These are phyloP conservation scores for Volucella bombylans DNA, from an alignment of 2,888 invertebrate genomes.

Conservation along the genomic window DNA sequence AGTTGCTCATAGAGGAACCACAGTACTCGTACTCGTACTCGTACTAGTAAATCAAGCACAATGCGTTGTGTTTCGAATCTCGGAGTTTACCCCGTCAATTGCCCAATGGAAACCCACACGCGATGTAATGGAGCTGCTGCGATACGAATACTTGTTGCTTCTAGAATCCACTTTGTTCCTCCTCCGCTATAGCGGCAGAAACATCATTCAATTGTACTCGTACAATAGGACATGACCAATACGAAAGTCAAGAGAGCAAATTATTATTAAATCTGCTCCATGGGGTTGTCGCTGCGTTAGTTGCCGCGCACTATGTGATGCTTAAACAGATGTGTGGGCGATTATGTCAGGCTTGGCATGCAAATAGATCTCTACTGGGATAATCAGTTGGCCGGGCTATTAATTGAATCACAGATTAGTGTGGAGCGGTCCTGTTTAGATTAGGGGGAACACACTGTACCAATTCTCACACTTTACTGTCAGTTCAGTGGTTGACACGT, in stretches of 20 bases:
- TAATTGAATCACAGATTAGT: constrained; percentile 62
- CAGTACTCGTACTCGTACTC: neutral
- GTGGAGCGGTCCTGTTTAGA: constrained; percentile 37
- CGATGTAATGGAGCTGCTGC: constrained; percentile 35
- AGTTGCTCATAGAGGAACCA: constrained; percentile 17
- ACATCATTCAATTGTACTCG: constrained; percentile 68
- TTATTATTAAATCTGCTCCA: constrained; percentile 62
- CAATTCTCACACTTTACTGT: constrained; percentile 49
- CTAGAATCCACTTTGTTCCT: constrained; percentile 46
- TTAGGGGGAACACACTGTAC: constrained; percentile 2
- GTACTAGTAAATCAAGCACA: constrained; percentile 33
- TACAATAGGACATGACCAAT: constrained; percentile 56
- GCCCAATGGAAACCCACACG: constrained; percentile 60
- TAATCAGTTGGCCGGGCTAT: constrained; percentile 36
- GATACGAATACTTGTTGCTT: neutral
- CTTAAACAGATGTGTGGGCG: constrained; percentile 57
- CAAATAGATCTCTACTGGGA: constrained; percentile 35
- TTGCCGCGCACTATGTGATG: constrained; percentile 26
- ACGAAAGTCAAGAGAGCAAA: constrained; percentile 56
- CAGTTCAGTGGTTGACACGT: constrained; percentile 43
- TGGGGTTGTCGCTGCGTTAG: constrained; percentile 14
- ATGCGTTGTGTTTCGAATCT: constrained; percentile 55
- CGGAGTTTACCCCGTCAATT: constrained; percentile 59
- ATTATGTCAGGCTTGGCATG: constrained; percentile 30
- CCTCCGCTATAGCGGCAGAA: constrained; percentile 44